phyloP scores from a whole-genome alignment of 2,888 invertebrate genomes.

The Toxonevra muliebris region DNA sequence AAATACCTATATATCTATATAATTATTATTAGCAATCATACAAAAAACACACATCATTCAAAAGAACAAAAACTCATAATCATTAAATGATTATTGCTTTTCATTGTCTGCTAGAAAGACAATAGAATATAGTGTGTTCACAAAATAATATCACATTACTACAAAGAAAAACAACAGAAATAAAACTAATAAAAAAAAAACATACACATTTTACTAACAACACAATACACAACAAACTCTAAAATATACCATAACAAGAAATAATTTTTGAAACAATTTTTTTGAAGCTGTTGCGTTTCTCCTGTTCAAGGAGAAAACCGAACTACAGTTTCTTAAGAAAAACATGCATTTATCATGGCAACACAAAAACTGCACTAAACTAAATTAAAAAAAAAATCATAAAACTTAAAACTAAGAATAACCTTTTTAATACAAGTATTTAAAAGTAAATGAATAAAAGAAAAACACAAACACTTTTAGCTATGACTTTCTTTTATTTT shows the following conservation, averaged over 20 bases:
- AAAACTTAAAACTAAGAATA: slow-evolving; percentile 9
- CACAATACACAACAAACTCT: neutral
- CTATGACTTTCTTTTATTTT: too few species aligned
- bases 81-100: slow-evolving; percentile 51
- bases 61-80: slow-evolving; percentile 13
- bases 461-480: neutral
- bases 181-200: neutral
- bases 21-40: slow-evolving; percentile 18
- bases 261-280: neutral
- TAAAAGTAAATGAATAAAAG: slow-evolving; percentile 7
- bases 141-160: slow-evolving; percentile 32
- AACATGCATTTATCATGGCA: slow-evolving; percentile 5
- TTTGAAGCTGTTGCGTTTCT: slow-evolving; percentile 55
- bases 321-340: slow-evolving; percentile 43
- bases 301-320: slow-evolving; percentile 53
- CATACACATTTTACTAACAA: neutral
- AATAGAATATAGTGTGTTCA: slow-evolving; percentile 60
- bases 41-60: slow-evolving; percentile 18
- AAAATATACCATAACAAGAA: neutral
- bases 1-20: too few species aligned
- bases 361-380: slow-evolving; percentile 12
- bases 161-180: slow-evolving; percentile 3
- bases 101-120: slow-evolving; percentile 63
- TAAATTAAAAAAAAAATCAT: slow-evolving; percentile 24
- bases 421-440: slow-evolving; percentile 1